phyloP scores from a whole-genome alignment of 2,797 vertebrate genomes.

The Orientallactaga sibirica region DNA sequence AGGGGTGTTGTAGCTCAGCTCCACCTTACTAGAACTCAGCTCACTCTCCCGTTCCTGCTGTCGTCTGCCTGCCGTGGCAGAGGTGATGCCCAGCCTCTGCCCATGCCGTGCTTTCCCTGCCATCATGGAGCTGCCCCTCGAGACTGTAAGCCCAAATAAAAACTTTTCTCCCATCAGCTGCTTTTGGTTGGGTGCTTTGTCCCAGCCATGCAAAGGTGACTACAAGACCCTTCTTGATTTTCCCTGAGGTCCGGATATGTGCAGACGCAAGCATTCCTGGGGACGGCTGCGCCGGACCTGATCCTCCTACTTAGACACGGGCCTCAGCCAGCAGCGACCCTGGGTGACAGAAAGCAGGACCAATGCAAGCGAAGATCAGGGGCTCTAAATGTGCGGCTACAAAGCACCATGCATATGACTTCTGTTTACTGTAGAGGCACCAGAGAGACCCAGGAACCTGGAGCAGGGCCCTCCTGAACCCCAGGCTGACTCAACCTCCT shows the following conservation, averaged over 20 bases:
- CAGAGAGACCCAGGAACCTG: rapidly evolving
- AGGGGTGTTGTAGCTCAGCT: too few species aligned
- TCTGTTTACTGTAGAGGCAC: rapidly evolving
- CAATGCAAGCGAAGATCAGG: not conserved
- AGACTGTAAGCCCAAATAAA: too few species aligned
- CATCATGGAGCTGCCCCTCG: too few species aligned
- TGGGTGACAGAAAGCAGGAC: not conserved
- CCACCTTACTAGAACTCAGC: too few species aligned
- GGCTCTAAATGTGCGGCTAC: rapidly evolving
- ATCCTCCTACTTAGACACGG: not conserved
- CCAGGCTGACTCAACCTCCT: rapidly evolving
- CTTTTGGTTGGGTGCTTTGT: too few species aligned
- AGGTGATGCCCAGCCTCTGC: too few species aligned
- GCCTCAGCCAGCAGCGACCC: not conserved
- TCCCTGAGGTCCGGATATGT: too few species aligned
- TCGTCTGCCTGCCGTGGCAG: too few species aligned
- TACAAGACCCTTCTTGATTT: not conserved
- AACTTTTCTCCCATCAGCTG: too few species aligned
- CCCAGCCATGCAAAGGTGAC: too few species aligned
- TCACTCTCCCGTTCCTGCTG: too few species aligned
- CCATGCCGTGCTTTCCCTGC: too few species aligned
- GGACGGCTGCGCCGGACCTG: rapidly evolving
- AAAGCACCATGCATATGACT: not conserved
- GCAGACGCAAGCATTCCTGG: not conserved
- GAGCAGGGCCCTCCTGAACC: not conserved